Evolutionary conservation across 2,113 vertebrate genomes (phyloP), one percentile per base, ranked within the genome.

Genomic region (Galemys pyrenaicus): DNA sequence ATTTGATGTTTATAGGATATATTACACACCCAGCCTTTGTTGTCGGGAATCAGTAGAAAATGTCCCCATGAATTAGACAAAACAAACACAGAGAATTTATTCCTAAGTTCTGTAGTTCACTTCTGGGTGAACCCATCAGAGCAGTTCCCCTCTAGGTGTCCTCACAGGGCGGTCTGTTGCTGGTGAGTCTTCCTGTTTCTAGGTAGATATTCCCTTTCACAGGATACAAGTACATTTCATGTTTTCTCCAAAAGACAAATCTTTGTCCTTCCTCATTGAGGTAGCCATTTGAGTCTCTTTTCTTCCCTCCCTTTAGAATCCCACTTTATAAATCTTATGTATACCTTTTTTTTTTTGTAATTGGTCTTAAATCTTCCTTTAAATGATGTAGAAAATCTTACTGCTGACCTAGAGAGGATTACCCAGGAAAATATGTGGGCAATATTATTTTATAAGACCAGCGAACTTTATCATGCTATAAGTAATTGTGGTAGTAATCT

Each of bases 11-110:
- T 79, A 16, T 8, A 39, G 54, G 89, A 85, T 22, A 32, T 58
- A 20, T 56, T 51, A 35, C 46, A 19, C 11, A 4, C 49, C 41
- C n/a, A 79, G 58, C 51, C 46, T 41, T 39, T 9, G 16, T 37
- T 60, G 26, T 70, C 1, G 20, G 22, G 35, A 78, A 37, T 41
- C 62, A 70, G 49, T 74, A 78, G 85, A 80, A 30, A 46, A 37
- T 20, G 56, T 91, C 80, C 73, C 56, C 30, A n/a, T 9, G 56
- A 73, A 79, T 79, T 87, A 82, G 32, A 94, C 28, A 87, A 73
- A 92, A 54, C 17, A 65, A 86, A 81, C 71, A 80, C 6, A 64
- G 58, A 79, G 26, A 60, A 35, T 79, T 64, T 79, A n/a, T 3
- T 39, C 35, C 20, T 2, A 13, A 84, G 51, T 9, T 13, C 39